Evolutionary conservation across 2,888 invertebrate genomes (phyloP).

Genomic region (Mamestra brassicae): DNA sequence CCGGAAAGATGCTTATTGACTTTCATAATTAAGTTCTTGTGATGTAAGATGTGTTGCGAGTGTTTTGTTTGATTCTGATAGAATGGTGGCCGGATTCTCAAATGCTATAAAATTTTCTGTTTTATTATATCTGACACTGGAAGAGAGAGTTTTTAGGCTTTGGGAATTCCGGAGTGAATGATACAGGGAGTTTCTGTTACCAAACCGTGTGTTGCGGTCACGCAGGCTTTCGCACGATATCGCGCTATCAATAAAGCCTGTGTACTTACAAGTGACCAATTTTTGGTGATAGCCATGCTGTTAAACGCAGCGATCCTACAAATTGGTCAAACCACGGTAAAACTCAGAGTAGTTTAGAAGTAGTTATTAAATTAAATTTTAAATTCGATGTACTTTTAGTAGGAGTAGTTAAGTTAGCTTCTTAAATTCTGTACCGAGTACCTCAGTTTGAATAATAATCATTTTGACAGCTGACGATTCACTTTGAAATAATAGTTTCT

Average conservation of each 20-base stretch:
- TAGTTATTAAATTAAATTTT: constrained; percentile 19
- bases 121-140: neutral
- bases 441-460: constrained; percentile 9
- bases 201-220: neutral
- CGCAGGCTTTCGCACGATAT: neutral
- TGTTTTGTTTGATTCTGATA: constrained; percentile 24
- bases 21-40: constrained; percentile 55
- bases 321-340: constrained; percentile 4
- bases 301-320: neutral
- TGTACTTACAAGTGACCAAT: constrained; percentile 8
- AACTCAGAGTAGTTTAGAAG: constrained; percentile 20
- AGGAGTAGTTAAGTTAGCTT: constrained; percentile 32
- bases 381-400: constrained; percentile 10
- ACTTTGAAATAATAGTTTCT: neutral
- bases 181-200: constrained; percentile 19
- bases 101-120: neutral
- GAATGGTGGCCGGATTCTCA: constrained; percentile 22
- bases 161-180: constrained; percentile 21
- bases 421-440: constrained; percentile 15
- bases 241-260: neutral
- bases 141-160: neutral
- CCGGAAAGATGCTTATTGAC: constrained; percentile 53
- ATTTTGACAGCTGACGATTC: neutral
- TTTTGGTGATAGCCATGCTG: constrained; percentile 1
- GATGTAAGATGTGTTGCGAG: constrained; percentile 45